Evolutionary conservation across 2,113 vertebrate species (phyloP), one percentile per base, ranked within the genome.

Genomic region (Myiozetetes cayanensis): DNA sequence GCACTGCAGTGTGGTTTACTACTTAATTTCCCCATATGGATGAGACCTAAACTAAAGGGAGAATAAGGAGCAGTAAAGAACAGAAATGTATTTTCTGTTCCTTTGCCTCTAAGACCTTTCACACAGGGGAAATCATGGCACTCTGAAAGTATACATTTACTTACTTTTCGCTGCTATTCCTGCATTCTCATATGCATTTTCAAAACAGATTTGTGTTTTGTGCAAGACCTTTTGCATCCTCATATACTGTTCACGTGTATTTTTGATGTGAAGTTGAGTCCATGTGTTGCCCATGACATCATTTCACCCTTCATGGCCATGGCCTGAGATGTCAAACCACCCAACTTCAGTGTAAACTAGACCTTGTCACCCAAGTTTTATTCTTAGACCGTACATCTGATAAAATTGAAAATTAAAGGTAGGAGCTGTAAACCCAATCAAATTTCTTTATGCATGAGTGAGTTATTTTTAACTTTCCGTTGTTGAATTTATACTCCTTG

Each of bases 21-120:
- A 37, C 52, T 7, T 88, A 75, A 93, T 96, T 96, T 90, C 72
- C 53, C 73, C 65, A 9, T 87, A 67, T 70, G 73, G 76, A 87
- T 92, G 86, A 94, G 83, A 49, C 20, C 41, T 87, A 78, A 95
- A 90, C 83, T 90, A 90, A 81, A 31, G 25, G 52, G 56, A 92
- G 31, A 92, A 68, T 78, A 93, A 95, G 50, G 61, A 90, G 68
- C 83, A 78, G 56, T 96, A 89, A 92, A 89, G 44, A 88, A 86
- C 47, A 84, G 61, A 84, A 91, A 84, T 72, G 16, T 31, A 49
- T 92, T 94, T 95, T 62, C 74, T 81, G 44, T 74, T 87, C 46
- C 33, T 85, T 94, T 96, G 78, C 73, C 79, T 93, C 79, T 43
- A 90, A 94, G 94, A 95, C 83, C 65, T 85, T 89, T 85, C 47